Evolutionary conservation across 2,888 invertebrate genomes (phyloP).

Genomic region (Micoletzkya japonica): DNA sequence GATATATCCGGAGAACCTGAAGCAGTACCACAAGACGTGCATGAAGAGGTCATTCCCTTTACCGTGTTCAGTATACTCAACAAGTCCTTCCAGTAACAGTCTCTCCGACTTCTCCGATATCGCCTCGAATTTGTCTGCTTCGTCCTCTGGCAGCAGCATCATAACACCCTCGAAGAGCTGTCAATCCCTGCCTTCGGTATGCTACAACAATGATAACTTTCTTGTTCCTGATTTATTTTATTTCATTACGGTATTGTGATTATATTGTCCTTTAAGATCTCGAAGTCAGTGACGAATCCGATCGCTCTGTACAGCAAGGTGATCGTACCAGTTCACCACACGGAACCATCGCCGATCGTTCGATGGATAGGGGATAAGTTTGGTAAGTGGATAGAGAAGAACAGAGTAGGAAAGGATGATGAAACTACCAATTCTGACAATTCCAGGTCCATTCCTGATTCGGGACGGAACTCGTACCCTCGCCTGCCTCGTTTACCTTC

Average conservation of each 20-base stretch:
- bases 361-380: conserved; percentile 24
- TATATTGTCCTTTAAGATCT: neutral
- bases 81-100: neutral
- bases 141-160: conserved; percentile 19
- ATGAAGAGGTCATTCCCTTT: conserved; percentile 15
- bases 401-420: neutral
- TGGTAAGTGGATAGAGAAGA: neutral
- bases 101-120: conserved; percentile 27
- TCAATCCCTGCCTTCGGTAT: neutral
- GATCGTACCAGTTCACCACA: conserved; percentile 4
- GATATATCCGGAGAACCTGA: conserved; percentile 35
- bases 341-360: conserved; percentile 18
- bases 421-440: neutral
- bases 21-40: conserved; percentile 35
- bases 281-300: neutral
- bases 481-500: conserved; percentile 41
- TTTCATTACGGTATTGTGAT: too few relatives aligned
- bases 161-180: conserved; percentile 4
- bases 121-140: conserved; percentile 15
- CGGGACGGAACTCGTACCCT: conserved; percentile 39
- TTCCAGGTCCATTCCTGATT: conserved; percentile 53
- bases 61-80: neutral
- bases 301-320: neutral
- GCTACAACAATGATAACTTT: too few relatives aligned
- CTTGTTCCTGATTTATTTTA: too few relatives aligned